phyloP scores from a whole-genome alignment of 1,140 invertebrate genomes.

The Cotesia vestalis region DNA sequence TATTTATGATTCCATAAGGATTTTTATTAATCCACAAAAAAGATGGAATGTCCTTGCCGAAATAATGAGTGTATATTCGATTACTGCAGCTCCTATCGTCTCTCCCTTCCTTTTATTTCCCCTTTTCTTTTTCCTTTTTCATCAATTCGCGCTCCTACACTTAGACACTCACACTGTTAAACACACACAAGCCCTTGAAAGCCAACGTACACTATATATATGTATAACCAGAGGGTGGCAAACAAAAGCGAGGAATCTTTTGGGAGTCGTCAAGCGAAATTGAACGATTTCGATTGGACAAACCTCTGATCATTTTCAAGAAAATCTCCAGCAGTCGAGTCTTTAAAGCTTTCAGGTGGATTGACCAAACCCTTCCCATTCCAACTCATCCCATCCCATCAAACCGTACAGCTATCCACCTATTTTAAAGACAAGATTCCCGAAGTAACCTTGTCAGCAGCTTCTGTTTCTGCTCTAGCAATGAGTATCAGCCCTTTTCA shows the following conservation, averaged over 20 bases:
- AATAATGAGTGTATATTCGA: slow-evolving; percentile 33
- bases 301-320: slow-evolving; percentile 28
- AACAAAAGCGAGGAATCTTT: slow-evolving; percentile 41
- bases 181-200: slow-evolving; percentile 10
- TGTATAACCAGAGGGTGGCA: slow-evolving; percentile 9
- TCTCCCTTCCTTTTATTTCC: neutral
- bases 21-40: slow-evolving; percentile 44
- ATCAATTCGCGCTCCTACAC: neutral
- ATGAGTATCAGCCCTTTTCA: no score
- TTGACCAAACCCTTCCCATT: slow-evolving; percentile 3
- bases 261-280: slow-evolving; percentile 51
- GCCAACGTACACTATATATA: neutral
- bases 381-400: no score
- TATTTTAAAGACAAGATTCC: slow-evolving; percentile 11
- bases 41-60: slow-evolving; percentile 42
- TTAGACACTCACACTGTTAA: neutral
- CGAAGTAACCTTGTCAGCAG: slow-evolving; percentile 24
- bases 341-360: slow-evolving; percentile 25
- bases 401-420: neutral
- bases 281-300: slow-evolving; percentile 47
- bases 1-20: neutral
- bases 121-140: neutral
- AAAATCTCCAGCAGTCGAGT: slow-evolving; percentile 5
- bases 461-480: neutral
- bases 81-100: slow-evolving; percentile 2